Evolutionary conservation across 2,113 vertebrate genomes (phyloP), one percentile per base, ranked within the genome.

Genomic region (Morone saxatilis): DNA sequence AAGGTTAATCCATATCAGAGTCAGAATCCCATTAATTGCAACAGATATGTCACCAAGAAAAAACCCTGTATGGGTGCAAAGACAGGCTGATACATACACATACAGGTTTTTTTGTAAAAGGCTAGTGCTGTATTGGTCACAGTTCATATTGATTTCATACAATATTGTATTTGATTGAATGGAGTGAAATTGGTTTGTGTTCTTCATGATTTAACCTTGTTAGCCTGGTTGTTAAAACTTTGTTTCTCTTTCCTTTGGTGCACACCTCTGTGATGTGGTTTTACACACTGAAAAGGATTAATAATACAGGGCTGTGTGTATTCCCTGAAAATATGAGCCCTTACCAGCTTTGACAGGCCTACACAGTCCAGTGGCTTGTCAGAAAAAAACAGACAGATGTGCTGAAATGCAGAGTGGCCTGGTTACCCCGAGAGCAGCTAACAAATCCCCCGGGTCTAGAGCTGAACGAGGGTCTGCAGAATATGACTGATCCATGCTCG

Each of bases 291-390:
- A 25, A 38, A 75, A 22, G 41, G 31, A 50, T 22, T 57, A 45
- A 47, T 53, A 25, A 56, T 41, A 68, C 7, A 25, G 22, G 48
- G 47, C 59, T 65, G 76, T 67, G 36, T 36, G 5, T 54, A 70
- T 75, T 71, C 31, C 74, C 63, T 84, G 62, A 81, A 88, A 82
- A 76, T 75, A 66, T 50, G 36, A 88, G 57, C 76, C 73, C 76
- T 92, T 73, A 83, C 61, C 75, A 78, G 82, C 70, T 91, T 76
- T 91, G 91, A 88, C 87, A 80, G 79, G 75, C 69, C 80, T 78
- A 54, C 79, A 84, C 85, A 86, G 88, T 89, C 78, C 92, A 91
- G 48, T 74, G 78, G 76, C 67, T 79, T 90, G 90, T 92, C 88
- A 90, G 63, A 82, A 68, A 80, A 48, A 68, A 70, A 80, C 40